Evolutionary conservation across 2,888 invertebrate genomes (phyloP), one percentile per base, ranked within the genome.

Genomic region (Scotopteryx bipunctaria): DNA sequence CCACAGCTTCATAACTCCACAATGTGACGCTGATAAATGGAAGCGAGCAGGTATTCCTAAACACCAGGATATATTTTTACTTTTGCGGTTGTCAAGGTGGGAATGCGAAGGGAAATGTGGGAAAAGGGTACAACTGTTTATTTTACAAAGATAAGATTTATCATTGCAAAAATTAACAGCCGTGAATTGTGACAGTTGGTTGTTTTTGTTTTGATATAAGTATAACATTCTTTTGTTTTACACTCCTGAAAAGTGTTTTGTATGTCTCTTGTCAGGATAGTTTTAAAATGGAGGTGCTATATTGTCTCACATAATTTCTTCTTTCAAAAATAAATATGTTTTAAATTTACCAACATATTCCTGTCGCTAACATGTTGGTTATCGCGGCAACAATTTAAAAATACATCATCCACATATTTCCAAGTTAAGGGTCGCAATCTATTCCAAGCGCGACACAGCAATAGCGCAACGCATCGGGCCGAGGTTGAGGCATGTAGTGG

Each of bases 401-500:
- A 42, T 44, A 47, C 32, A 53, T 13, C 42, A 42, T 41, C 31
- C 47, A 48, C 32, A 47, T 43, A 50, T 45, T 51, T 27, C 40
- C 37, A 57, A 53, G 55, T 52, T 44, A 48, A 15, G 49, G 54
- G 45, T 51, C 31, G 48, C 46, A 53, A 57, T 57, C 55, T 60
- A 60, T 63, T 48, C 44, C 21, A 13, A 52, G 56, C 51, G 31
- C 37, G 31, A 14, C 8, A 8, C 8, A 14, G 15, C 32, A 21
- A 8, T 31, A 14, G 54, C 16, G 41, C 33, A 43, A 44, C 23
- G 55, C 58, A 60, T 33, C 55, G 57, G 52, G 52, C 48, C 59
- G 58, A 53, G 37, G n/a, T 48, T 61, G 61, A 61, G 27, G 37
- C 59, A 58, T 63, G 61, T 61, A 57, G 63, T 32, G 66, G 64